A percentile compares a stretch with the other conserved stretches of the same genome.
These are phyloP conservation scores for Notarius quadriscutis DNA, from an alignment of 2,113 vertebrate genomes.

Conservation along the genomic window DNA sequence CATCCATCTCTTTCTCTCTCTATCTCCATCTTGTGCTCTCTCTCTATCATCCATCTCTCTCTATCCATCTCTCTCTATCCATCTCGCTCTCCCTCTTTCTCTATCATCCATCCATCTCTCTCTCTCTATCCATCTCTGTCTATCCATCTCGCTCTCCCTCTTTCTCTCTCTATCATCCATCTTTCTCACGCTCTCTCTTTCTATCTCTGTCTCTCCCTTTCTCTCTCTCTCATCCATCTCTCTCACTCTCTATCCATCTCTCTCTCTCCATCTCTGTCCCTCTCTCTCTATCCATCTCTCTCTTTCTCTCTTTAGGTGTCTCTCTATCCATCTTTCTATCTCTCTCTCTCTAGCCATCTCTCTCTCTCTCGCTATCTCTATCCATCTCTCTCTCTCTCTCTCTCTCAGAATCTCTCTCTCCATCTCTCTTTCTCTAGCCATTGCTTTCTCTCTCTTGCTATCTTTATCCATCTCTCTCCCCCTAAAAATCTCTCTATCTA, in stretches of 20 bases:
- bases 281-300: constrained; percentile 48
- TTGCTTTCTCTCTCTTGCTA: not conserved
- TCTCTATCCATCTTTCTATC: not conserved
- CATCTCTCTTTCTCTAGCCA: not conserved
- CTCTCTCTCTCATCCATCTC: not conserved
- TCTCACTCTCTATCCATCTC: constrained; percentile 48
- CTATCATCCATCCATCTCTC: not conserved
- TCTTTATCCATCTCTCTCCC: not conserved
- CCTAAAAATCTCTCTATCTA: not conserved
- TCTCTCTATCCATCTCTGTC: constrained; percentile 14
- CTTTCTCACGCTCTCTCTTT: too few species aligned
- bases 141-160: constrained; percentile 54
- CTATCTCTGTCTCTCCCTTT: too few species aligned
- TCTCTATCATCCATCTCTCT: not conserved
- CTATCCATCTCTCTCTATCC: constrained; percentile 49
- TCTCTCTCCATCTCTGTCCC: constrained; percentile 24
- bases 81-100: constrained; percentile 45
- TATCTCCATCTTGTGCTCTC: constrained; percentile 45
- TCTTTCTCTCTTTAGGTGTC: constrained; percentile 29
- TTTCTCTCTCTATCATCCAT: constrained; percentile 9
- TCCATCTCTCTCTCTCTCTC: constrained; percentile 44
- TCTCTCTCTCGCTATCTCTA: too few species aligned
- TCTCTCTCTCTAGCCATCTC: constrained; percentile 39
- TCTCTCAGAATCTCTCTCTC: too few species aligned
- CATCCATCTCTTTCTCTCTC: constrained; percentile 21